Evolutionary conservation across 1,140 invertebrate genomes (phyloP), one percentile per base, ranked within the genome.

Genomic region (Vanessa tameamea): DNA sequence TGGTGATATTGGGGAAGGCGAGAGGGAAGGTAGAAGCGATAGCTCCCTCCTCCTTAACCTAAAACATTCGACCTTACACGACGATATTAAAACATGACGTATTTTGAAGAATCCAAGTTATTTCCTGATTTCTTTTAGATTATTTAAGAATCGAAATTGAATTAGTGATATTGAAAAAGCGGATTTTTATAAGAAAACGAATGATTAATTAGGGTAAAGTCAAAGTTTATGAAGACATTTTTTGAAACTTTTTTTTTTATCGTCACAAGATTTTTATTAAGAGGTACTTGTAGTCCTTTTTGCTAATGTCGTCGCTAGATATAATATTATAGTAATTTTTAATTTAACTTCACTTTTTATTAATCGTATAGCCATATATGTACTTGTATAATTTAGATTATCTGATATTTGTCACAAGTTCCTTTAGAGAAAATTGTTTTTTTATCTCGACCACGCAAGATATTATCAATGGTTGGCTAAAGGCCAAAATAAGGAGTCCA

Each of bases 51-150:
- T 26, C 72, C 64, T 50, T 31, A 69, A 57, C 73, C 69, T 75
- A 67, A 53, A 75, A 71, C 72, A 63, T 53, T 50, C 37, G 15
- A 53, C 66, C 23, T 50, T 47, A 72, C 72, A 73, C 61, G 64
- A 64, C 61, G 75, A 86, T 88, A 83, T 88, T 87, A 90, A 87
- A 89, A 89, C 82, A 81, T 82, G 75, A 78, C 81, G 81, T 89
- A 84, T 88, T 89, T 87, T 81, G 88, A 81, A 81, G 78, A 79
- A 83, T 82, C 72, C 78, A 75, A 79, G 82, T 81, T 80, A 82
- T 85, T 87, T 86, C 81, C 81, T 80, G 75, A 77, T 75, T 73
- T 82, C 77, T 84, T 86, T 74, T 76, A 71, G 65, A 80, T 77
- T 83, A 82, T 81, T 78, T 83, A 85, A 86, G 82, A 87, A 83